Evolutionary conservation across 64 coral and sea anemone genomes (phyloP).

Genomic region (Montipora sp.): DNA sequence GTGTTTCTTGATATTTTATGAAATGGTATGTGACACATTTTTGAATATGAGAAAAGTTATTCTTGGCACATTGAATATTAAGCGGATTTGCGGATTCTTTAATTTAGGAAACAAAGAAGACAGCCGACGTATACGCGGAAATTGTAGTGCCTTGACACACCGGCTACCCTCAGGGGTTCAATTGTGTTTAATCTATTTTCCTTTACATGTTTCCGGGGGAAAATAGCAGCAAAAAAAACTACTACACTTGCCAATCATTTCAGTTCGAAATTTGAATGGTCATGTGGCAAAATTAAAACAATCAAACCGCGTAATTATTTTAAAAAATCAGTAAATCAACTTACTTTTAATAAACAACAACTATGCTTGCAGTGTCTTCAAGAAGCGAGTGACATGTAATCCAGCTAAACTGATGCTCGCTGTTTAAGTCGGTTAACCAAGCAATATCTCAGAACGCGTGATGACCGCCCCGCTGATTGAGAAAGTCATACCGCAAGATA

Average conservation of each 20-base stretch:
- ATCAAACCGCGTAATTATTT: too few species aligned
- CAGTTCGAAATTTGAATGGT: too few species aligned
- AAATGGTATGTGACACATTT: not conserved
- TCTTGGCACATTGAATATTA: not conserved
- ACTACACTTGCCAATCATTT: too few species aligned
- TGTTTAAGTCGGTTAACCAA: conserved; percentile 21
- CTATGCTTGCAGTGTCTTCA: too few species aligned
- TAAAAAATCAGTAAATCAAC: too few species aligned
- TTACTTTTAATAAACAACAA: too few species aligned
- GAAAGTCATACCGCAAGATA: not conserved
- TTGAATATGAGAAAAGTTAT: not conserved
- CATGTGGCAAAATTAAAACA: too few species aligned
- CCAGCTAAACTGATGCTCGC: not conserved
- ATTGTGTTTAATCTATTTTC: too few species aligned
- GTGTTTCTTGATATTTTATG: not conserved
- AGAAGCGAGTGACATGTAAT: not conserved
- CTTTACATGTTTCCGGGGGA: too few species aligned
- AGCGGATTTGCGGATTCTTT: not conserved
- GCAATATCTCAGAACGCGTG: not conserved
- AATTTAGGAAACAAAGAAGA: not conserved
- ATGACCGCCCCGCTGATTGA: not conserved
- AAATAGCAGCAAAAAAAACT: too few species aligned
- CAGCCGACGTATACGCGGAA: not conserved
- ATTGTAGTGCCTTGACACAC: not conserved
- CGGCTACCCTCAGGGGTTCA: too few species aligned